These are phyloP conservation scores for Sebastes itinus DNA, from an alignment of 2,797 vertebrate species.

Conservation along the genomic window DNA sequence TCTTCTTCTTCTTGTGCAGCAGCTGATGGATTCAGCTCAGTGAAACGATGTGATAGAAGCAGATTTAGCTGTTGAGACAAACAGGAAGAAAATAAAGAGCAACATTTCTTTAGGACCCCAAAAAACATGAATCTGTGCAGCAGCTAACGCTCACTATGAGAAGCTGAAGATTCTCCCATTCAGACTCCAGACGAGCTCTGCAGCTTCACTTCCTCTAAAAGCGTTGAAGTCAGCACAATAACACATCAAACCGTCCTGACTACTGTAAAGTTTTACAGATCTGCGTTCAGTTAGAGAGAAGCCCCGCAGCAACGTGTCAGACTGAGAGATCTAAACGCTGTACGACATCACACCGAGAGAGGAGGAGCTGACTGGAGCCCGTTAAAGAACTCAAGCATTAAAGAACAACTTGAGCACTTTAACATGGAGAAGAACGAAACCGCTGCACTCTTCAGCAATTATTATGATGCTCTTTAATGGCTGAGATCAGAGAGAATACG, in stretches of 20 bases:
- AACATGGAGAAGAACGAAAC: conserved; percentile 2
- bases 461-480: conserved; percentile 5
- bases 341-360: not conserved
- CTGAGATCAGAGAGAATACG: not conserved
- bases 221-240: conserved; percentile 56
- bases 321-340: too few species aligned
- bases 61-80: too few species aligned
- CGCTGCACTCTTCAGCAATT: conserved; percentile 9
- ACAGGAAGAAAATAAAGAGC: not conserved
- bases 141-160: not conserved
- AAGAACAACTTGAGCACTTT: conserved; percentile 14
- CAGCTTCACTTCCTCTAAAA: conserved; percentile 32
- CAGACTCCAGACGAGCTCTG: not conserved
- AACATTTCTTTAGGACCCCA: not conserved
- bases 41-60: too few species aligned
- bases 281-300: conserved; percentile 44
- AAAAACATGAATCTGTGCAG: not conserved
- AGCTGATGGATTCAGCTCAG: not conserved
- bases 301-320: conserved; percentile 50
- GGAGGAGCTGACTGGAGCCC: not conserved
- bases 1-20: not conserved
- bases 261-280: conserved; percentile 43
- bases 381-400: conserved; percentile 31
- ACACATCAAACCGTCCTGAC: conserved; percentile 43
- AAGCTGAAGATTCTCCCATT: not conserved